These are phyloP conservation scores for Tenebrosternarchus preto DNA, from an alignment of 2,113 vertebrate genomes.

Conservation along the genomic window DNA sequence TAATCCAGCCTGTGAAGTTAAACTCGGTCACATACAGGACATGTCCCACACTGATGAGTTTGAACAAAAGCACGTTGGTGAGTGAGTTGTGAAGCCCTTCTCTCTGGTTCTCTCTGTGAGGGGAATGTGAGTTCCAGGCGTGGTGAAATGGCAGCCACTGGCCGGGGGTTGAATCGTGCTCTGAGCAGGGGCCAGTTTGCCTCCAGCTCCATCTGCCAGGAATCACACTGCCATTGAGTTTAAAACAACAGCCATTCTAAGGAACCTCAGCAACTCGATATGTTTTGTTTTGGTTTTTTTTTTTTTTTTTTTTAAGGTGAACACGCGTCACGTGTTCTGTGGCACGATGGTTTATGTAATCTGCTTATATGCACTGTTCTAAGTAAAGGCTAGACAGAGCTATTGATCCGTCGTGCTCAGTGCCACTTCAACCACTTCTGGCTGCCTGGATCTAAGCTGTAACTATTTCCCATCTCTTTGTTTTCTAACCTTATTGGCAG, in stretches of 20 bases:
- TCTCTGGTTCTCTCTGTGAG: conserved; percentile 46
- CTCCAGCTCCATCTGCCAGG: conserved; percentile 62
- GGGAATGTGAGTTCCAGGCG: conserved; percentile 72
- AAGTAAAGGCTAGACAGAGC: neutral
- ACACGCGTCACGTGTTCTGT: neutral
- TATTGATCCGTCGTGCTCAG: neutral
- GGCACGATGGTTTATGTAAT: neutral
- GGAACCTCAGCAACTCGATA: conserved; percentile 34
- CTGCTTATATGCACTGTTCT: neutral
- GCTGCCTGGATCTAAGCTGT: neutral
- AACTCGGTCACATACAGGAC: neutral
- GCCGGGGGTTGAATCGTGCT: conserved; percentile 59
- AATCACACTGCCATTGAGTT: conserved; percentile 55
- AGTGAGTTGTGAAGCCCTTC: conserved; percentile 8
- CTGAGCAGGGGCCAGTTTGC: conserved; percentile 62
- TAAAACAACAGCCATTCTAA: conserved; percentile 60
- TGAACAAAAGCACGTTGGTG: neutral
- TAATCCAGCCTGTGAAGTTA: neutral
- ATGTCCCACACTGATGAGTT: neutral
- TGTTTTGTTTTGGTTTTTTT: neutral
- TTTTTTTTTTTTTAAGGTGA: conserved; percentile 32
- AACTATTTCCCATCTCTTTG: neutral
- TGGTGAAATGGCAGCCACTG: conserved; percentile 55
- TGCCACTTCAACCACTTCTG: neutral
- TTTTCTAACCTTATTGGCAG: conserved; percentile 51